Percentiles rank a stretch among this genome's conserved stretches.
These are phyloP conservation scores for Phrynosoma platyrhinos DNA, from an alignment of 2,113 vertebrate species.

Conservation along the genomic window DNA sequence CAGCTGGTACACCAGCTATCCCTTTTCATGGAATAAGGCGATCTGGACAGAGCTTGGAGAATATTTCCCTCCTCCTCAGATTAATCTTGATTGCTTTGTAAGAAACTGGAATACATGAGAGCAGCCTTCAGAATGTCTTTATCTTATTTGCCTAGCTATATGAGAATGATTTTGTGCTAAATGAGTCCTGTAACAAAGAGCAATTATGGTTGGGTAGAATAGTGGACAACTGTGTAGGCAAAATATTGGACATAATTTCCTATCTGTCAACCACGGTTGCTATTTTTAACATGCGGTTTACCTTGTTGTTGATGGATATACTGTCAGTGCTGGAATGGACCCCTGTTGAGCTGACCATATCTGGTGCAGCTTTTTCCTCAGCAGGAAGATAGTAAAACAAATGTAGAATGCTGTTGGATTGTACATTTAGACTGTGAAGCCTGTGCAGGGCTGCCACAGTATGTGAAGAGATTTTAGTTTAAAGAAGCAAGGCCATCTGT, in stretches of 20 bases:
- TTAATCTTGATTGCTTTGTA: background rate
- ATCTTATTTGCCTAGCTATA: background rate
- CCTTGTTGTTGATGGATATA: background rate
- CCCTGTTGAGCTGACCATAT: background rate
- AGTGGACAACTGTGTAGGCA: background rate
- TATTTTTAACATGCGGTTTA: background rate
- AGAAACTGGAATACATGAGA: background rate
- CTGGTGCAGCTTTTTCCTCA: background rate
- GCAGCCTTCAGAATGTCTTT: background rate
- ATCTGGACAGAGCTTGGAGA: too few species aligned
- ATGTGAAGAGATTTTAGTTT: conserved; percentile 3
- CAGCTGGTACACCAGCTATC: too few species aligned
- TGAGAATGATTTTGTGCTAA: background rate
- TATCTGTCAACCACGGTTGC: background rate
- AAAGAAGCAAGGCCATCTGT: conserved; percentile 24
- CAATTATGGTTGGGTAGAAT: background rate
- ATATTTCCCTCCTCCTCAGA: background rate
- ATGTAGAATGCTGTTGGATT: background rate
- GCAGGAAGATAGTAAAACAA: background rate
- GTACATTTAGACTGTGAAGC: background rate
- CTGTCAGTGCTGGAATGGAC: background rate
- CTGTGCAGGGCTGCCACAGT: background rate
- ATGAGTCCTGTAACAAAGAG: background rate
- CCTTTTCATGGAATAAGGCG: too few species aligned
- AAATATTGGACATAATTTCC: background rate